Conservation (phyloP, 2,113 vertebrate species). For the Melanotaenia duboulayi region DNA sequence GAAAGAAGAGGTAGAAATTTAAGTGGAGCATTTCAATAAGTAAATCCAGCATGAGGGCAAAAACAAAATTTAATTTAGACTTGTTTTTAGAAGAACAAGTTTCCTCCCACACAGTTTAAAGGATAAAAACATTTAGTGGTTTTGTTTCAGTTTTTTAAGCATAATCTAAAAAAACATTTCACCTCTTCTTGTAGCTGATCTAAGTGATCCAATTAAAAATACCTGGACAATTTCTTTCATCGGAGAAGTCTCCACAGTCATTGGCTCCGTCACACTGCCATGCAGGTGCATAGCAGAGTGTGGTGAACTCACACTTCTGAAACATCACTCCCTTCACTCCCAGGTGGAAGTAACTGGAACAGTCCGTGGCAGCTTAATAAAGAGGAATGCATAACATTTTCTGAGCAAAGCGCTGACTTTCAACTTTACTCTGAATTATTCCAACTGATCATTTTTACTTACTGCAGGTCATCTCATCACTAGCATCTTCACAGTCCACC, state of each 20-base stretch:
- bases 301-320: conserved; percentile 93
- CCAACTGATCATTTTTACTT: conserved; percentile 66
- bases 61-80: background rate
- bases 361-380: conserved; percentile 89
- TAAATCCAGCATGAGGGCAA: background rate
- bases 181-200: too few relatives aligned
- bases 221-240: conserved; percentile 96
- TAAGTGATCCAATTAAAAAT: conserved; percentile 25
- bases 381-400: conserved; percentile 14
- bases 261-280: conserved; percentile 95
- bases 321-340: conserved; percentile 92
- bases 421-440: background rate
- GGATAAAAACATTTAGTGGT: too few relatives aligned
- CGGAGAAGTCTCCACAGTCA: conserved; percentile 95
- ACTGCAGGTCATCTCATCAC: conserved; percentile 98
- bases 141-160: too few relatives aligned
- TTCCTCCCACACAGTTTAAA: too few relatives aligned
- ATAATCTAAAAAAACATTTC: too few relatives aligned
- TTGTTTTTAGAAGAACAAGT: too few relatives aligned
- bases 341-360: conserved; percentile 95
- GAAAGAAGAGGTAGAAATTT: conserved; percentile 3
- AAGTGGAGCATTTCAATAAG: conserved; percentile 18
- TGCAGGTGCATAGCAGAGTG: conserved; percentile 89
- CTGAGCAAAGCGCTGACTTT: background rate
- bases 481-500: conserved; percentile 93